Percentiles rank a stretch among this genome's conserved stretches.
These are phyloP conservation scores for Polydrusus pterygomalis DNA, from an alignment of 2,888 invertebrate species.

Conservation along the genomic window DNA sequence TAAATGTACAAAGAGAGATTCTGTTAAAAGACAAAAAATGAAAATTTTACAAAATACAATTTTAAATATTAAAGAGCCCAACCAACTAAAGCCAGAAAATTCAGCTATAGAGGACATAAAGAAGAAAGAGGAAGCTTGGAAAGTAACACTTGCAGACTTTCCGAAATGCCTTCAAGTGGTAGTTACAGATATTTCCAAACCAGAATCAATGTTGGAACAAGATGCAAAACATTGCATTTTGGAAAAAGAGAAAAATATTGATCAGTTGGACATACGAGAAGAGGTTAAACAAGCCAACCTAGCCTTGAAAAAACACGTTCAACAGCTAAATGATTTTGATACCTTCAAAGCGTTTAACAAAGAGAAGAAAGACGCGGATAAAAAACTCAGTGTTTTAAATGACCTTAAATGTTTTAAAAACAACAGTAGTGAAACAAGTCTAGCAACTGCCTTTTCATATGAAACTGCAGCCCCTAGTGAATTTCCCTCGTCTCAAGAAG, in stretches of 20 bases:
- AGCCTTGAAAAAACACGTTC: neutral
- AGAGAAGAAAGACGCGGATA: neutral
- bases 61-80: conserved; percentile 19
- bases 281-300: conserved; percentile 7
- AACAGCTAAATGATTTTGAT: conserved; percentile 14
- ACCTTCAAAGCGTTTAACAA: neutral
- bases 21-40: conserved; percentile 19
- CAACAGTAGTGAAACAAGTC: neutral
- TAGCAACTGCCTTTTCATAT: neutral
- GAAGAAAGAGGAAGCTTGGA: neutral
- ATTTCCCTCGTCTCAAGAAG: conserved; percentile 1
- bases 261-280: neutral
- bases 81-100: neutral
- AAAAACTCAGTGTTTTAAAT: neutral
- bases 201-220: neutral
- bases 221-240: neutral
- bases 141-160: conserved; percentile 17
- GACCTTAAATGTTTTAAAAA: neutral
- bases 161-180: conserved; percentile 33
- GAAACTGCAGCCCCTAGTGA: neutral
- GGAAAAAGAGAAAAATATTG: neutral
- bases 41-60: conserved; percentile 17
- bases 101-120: neutral
- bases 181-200: neutral
- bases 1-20: conserved; percentile 6